Evolutionary conservation across 2,888 invertebrate species (phyloP).

Genomic region (Metopia argyrocephala): DNA sequence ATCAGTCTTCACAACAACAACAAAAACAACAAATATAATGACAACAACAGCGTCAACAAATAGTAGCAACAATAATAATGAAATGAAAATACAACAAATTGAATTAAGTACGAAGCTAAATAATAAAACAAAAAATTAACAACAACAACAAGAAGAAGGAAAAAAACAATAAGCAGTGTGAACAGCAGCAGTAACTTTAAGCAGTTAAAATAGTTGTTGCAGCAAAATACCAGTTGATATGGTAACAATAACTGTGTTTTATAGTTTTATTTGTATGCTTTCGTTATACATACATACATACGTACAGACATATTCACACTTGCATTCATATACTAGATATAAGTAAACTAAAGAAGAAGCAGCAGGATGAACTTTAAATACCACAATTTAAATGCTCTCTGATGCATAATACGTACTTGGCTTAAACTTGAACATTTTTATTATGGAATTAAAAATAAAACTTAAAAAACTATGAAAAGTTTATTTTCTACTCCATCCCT

Average conservation of each 20-base stretch:
- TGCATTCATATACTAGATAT: too few species aligned
- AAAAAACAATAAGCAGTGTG: conserved; percentile 20
- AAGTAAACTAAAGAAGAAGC: too few species aligned
- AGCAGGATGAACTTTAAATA: conserved; percentile 61
- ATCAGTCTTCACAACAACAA: conserved; percentile 63
- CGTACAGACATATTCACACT: conserved; percentile 37
- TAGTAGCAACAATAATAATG: conserved; percentile 25
- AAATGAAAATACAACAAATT: conserved; percentile 57
- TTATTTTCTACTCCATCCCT: conserved; percentile 8
- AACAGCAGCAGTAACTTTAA: conserved; percentile 17
- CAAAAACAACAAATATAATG: conserved; percentile 49
- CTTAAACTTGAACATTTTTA: conserved; percentile 62
- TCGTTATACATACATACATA: background rate
- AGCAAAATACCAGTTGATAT: background rate
- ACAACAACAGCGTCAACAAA: conserved; percentile 43
- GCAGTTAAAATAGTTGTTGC: conserved; percentile 1
- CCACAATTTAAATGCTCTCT: conserved; percentile 63
- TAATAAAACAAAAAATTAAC: conserved; percentile 14
- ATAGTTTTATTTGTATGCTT: background rate
- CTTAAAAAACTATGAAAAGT: conserved; percentile 36
- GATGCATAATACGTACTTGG: conserved; percentile 67
- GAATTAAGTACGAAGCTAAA: conserved; percentile 64
- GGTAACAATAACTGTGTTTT: background rate
- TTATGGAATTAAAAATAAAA: conserved; percentile 36
- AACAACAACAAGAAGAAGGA: conserved; percentile 37